Percentiles rank a stretch among this genome's conserved stretches.
Conservation (phyloP, 2,113 vertebrate species). For the Pseudolaguvia tuberculata region DNA sequence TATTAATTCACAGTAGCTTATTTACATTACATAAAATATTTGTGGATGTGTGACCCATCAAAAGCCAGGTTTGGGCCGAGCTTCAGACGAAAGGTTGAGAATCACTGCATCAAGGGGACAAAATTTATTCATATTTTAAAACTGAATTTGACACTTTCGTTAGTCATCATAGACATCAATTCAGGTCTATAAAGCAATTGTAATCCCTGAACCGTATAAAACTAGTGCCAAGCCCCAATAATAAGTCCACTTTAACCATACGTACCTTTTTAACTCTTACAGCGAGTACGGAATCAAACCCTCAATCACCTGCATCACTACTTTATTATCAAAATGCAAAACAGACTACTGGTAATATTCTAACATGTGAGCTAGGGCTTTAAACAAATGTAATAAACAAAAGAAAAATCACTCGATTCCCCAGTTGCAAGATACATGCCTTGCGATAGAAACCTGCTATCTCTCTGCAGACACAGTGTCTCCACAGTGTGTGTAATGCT, state of each 20-base stretch:
- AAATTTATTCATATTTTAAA: too few species aligned
- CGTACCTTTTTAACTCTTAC: neutral
- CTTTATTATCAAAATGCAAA: neutral
- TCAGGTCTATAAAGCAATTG: neutral
- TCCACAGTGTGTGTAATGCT: neutral
- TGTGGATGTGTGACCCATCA: too few species aligned
- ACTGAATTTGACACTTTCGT: neutral
- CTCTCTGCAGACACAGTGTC: neutral
- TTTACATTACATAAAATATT: too few species aligned
- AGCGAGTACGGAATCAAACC: too few species aligned
- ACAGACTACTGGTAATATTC: neutral
- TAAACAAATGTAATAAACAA: neutral
- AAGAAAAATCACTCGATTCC: neutral
- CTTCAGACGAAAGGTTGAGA: too few species aligned
- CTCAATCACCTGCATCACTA: too few species aligned
- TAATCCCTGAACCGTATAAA: neutral
- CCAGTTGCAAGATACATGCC: too few species aligned
- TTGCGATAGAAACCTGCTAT: neutral
- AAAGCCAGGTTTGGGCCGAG: too few species aligned
- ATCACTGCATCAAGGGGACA: too few species aligned
- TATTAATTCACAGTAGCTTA: too few species aligned
- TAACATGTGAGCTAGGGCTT: neutral
- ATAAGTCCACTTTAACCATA: neutral
- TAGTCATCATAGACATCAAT: neutral
- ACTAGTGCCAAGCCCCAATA: neutral